Evolutionary conservation across 2,797 vertebrate species (phyloP).

Genomic region (Coluber constrictor): DNA sequence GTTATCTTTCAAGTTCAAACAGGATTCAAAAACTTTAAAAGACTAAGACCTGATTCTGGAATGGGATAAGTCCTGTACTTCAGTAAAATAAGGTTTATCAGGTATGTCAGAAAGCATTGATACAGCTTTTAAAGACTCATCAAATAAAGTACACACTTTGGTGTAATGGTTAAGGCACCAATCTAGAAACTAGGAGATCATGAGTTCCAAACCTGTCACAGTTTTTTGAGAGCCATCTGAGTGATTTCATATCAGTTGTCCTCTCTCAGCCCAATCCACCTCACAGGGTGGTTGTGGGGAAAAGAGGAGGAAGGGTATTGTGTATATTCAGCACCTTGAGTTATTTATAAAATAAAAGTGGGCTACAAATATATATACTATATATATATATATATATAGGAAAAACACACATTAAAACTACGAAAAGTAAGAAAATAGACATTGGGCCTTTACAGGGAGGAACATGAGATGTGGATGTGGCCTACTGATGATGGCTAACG

Average conservation of each 20-base stretch:
- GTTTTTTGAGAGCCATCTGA: background rate
- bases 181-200: background rate
- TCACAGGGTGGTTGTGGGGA: background rate
- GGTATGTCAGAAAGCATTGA: background rate
- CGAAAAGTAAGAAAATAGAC: too few species aligned
- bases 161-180: background rate
- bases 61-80: background rate
- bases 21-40: background rate
- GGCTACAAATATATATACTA: background rate
- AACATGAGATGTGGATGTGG: too few species aligned
- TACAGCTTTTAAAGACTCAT: background rate
- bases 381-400: background rate
- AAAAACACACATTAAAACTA: too few species aligned
- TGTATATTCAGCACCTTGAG: background rate
- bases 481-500: too few species aligned
- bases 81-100: background rate
- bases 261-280: background rate
- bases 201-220: background rate
- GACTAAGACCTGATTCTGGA: background rate
- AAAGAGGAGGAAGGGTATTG: background rate
- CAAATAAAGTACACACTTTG: background rate
- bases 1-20: background rate
- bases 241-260: background rate
- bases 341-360: background rate
- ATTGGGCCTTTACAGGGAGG: too few species aligned